These are phyloP conservation scores for Todiramphus saurophagus DNA, from an alignment of 2,113 vertebrate genomes.

Conservation along the genomic window DNA sequence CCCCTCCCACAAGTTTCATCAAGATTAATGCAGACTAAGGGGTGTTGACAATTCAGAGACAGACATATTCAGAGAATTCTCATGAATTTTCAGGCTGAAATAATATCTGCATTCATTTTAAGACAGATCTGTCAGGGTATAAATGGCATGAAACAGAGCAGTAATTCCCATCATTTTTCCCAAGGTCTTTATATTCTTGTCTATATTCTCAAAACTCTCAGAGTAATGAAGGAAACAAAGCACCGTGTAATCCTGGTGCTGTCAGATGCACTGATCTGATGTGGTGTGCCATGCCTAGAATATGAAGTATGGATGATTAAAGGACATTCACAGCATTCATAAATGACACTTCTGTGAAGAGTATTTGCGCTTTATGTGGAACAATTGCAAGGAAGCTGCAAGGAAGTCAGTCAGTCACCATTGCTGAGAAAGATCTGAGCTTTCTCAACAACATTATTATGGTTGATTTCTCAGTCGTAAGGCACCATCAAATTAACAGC, in stretches of 20 bases:
- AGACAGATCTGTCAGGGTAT: neutral
- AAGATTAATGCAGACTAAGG: neutral
- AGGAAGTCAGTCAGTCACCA: neutral
- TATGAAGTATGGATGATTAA: neutral
- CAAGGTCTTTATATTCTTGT: neutral
- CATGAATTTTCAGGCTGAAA: neutral
- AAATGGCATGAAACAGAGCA: constrained; percentile 7
- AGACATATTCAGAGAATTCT: neutral
- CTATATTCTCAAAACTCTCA: neutral
- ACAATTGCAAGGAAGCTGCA: neutral
- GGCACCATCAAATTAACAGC: neutral
- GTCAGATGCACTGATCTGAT: neutral
- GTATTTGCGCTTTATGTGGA: neutral
- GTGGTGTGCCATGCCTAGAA: neutral
- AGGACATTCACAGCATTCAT: neutral
- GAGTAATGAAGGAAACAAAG: neutral
- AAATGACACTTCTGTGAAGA: neutral
- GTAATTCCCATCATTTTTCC: constrained; percentile 24
- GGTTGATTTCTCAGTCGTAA: neutral
- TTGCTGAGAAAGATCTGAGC: neutral
- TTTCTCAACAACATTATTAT: neutral
- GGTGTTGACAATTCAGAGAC: neutral
- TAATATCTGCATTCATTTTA: neutral
- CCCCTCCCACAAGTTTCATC: neutral
- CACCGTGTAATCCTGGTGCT: neutral